These are phyloP conservation scores for Drosophila dunni DNA, from an alignment of 1,140 invertebrate species.

Conservation along the genomic window DNA sequence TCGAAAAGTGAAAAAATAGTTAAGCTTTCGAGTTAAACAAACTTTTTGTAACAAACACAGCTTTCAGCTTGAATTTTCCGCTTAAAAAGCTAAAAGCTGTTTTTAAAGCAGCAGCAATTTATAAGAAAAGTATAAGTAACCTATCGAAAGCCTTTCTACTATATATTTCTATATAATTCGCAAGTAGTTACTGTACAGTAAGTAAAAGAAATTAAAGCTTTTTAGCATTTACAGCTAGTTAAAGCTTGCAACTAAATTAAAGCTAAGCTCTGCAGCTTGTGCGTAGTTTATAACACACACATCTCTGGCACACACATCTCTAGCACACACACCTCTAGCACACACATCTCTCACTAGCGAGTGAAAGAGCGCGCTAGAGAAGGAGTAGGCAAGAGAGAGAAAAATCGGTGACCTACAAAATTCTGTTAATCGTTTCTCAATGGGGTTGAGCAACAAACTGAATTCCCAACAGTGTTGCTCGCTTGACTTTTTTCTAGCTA, in stretches of 20 bases:
- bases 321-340: conserved; percentile 18
- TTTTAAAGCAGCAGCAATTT: neutral
- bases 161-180: conserved; percentile 5
- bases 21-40: too few species aligned
- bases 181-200: neutral
- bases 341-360: neutral
- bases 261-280: too few species aligned
- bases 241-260: neutral
- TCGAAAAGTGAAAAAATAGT: too few species aligned
- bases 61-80: too few species aligned
- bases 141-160: too few species aligned
- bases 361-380: neutral
- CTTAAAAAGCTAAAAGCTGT: too few species aligned
- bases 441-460: conserved; percentile 30
- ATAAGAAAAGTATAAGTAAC: neutral
- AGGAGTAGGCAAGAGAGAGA: conserved; percentile 10
- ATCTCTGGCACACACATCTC: too few species aligned
- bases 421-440: conserved; percentile 55
- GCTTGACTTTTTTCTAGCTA: too few species aligned
- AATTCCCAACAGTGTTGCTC: too few species aligned
- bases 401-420: conserved; percentile 73
- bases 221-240: too few species aligned
- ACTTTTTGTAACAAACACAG: too few species aligned
- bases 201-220: neutral
- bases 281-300: too few species aligned